Percentiles rank a stretch among this genome's conserved stretches.
phyloP scores from a whole-genome alignment of 1,140 invertebrate genomes.

The Papilio xuthus region DNA sequence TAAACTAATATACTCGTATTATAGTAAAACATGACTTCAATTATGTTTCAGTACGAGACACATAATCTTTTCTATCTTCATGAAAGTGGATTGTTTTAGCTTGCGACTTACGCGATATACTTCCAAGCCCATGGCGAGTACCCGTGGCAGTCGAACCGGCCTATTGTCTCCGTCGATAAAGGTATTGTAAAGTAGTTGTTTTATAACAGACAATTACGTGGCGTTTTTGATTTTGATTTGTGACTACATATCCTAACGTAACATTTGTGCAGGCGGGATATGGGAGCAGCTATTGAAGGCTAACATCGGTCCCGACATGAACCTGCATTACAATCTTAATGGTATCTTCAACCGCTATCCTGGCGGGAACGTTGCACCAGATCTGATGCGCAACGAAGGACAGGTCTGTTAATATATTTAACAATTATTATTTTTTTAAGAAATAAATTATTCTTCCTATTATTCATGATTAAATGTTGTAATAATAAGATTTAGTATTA shows the following conservation, averaged over 20 bases:
- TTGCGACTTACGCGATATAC: constrained; percentile 73
- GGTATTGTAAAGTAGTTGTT: constrained; percentile 45
- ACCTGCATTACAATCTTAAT: constrained; percentile 75
- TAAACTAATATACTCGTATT: too few relatives aligned
- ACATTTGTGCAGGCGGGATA: constrained; percentile 64
- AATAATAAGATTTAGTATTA: neutral
- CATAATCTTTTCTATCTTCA: too few relatives aligned
- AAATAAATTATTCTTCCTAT: neutral
- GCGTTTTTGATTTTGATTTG: too few relatives aligned
- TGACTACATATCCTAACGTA: neutral
- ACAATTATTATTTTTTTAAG: too few relatives aligned
- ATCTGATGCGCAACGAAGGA: constrained; percentile 71
- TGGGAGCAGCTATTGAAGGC: constrained; percentile 76
- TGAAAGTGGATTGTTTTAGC: constrained; percentile 48
- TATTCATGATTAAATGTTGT: neutral
- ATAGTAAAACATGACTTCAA: too few relatives aligned
- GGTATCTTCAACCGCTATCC: constrained; percentile 74
- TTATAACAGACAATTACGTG: too few relatives aligned
- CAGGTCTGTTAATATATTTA: constrained; percentile 57
- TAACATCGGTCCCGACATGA: constrained; percentile 77
- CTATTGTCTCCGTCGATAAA: constrained; percentile 67
- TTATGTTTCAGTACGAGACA: too few relatives aligned
- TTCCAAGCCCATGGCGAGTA: constrained; percentile 78
- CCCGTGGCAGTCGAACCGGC: constrained; percentile 72
- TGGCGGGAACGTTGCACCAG: constrained; percentile 56